Percentiles rank a stretch among this genome's conserved stretches.
phyloP scores from a whole-genome alignment of 2,113 vertebrate species.

The Excalfactoria chinensis region DNA sequence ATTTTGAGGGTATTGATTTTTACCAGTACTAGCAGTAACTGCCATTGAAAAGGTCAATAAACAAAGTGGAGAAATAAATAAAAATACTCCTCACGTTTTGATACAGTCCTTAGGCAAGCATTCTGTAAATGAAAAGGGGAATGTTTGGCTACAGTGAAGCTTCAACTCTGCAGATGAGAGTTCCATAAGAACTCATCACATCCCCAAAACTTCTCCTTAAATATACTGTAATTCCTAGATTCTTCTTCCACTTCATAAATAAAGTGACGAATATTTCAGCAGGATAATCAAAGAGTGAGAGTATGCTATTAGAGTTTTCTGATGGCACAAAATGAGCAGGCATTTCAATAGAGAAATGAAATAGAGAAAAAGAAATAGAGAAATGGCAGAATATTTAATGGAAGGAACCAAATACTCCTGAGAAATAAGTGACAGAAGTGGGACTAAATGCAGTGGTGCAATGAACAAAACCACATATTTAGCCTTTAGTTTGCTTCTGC shows the following conservation, averaged over 20 bases:
- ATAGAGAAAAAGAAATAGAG: too few species aligned
- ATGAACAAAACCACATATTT: neutral
- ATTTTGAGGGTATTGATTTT: neutral
- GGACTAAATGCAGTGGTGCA: neutral
- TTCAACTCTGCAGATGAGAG: neutral
- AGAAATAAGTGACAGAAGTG: neutral
- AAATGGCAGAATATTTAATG: neutral
- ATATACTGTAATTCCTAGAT: neutral
- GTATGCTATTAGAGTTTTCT: neutral
- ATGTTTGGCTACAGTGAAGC: neutral
- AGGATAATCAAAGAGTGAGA: neutral
- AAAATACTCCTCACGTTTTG: neutral
- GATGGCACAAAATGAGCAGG: neutral
- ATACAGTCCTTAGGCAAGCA: neutral
- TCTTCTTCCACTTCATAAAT: slow-evolving; percentile 22
- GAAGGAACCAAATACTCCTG: neutral
- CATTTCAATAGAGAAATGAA: slow-evolving; percentile 4
- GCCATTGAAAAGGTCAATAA: slow-evolving; percentile 13
- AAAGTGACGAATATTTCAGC: slow-evolving; percentile 17
- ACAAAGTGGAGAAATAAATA: slow-evolving; percentile 31
- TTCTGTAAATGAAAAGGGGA: neutral
- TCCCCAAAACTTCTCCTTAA: neutral
- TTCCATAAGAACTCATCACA: neutral
- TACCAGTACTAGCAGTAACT: neutral
- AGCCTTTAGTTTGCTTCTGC: neutral